A percentile compares a stretch with the other conserved stretches of the same genome.
Conservation (phyloP, 2,113 vertebrate genomes). For the Lycaon pictus region DNA sequence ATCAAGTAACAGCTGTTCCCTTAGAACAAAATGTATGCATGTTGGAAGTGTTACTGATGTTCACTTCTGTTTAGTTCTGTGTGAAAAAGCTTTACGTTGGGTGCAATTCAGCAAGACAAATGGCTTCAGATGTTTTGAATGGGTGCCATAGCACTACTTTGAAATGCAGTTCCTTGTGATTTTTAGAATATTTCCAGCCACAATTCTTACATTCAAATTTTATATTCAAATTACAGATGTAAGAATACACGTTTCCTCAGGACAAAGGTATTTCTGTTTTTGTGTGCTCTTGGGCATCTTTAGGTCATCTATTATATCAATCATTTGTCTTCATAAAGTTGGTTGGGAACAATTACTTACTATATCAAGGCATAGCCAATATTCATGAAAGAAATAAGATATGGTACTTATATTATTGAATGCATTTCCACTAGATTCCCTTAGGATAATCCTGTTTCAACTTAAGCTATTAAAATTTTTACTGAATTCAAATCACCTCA, state of each 20-base stretch:
- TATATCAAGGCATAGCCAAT: background rate
- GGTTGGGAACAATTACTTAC: slow-evolving; percentile 25
- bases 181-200: slow-evolving; percentile 7
- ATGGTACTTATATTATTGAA: slow-evolving; percentile 41
- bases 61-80: slow-evolving; percentile 75
- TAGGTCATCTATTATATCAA: background rate
- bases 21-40: slow-evolving; percentile 26
- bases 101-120: slow-evolving; percentile 79
- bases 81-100: slow-evolving; percentile 61
- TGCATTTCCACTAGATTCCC: slow-evolving; percentile 61
- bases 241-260: background rate
- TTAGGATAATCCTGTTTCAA: slow-evolving; percentile 66
- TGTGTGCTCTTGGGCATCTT: background rate
- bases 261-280: slow-evolving; percentile 1
- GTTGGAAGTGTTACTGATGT: slow-evolving; percentile 43
- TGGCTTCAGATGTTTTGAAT: slow-evolving; percentile 71
- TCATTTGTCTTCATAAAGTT: slow-evolving; percentile 61
- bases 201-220: slow-evolving; percentile 25
- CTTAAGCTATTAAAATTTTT: slow-evolving; percentile 74
- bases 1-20: slow-evolving; percentile 77
- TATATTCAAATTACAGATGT: background rate
- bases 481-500: slow-evolving; percentile 79
- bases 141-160: background rate
- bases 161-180: slow-evolving; percentile 51
- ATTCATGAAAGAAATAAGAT: slow-evolving; percentile 54